Base-by-base conservation (phyloP, 1,140 invertebrate species). In the Trichoplusia ni region DNA sequence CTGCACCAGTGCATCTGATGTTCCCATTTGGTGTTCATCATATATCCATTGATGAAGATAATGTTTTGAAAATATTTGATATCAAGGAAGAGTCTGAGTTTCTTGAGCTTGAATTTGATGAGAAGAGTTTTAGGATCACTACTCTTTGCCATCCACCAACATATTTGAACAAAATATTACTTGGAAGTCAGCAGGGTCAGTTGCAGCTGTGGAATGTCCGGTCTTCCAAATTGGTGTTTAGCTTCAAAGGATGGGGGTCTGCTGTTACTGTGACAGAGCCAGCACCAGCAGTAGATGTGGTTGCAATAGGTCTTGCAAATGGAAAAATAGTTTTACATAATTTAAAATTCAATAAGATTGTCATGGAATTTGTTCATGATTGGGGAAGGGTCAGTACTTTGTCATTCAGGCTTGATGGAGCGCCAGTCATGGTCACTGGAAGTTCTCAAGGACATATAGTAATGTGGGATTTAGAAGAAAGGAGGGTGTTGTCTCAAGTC, bases 91-190 rank as follows among this genome's bases (percentile, higher is more conserved):
- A 96, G 85, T 92, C 93, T 44, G 75, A 94, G 9, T 91, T 94
- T 71, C 73, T 94, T 16, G 94, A 96, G 71, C 79, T 96, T 0
- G 91, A 89, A n/a, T 98, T 98, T 80, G 92, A 93, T 67, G 90
- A 92, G n/a, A 83, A 92, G 0, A 84, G 86, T 9, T 98, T 99
- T 82, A 91, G 94, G 75, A 94, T 99, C 7, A 94, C 95, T 0
- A 91, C 95, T 0, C 66, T 98, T 1, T 90, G 95, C 42, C 98
- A 99, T 92, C 98, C 98, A 1, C 94, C 92, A 38, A 98, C 98
- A 0, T 99, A 99, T 81, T 84, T 98, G 1, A 99, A 99, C 83
- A 99, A 99, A 91, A 93, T 99, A 42, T 83, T 99, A n/a, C 86
- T 99, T 42, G 98, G 96, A 8, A 98, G 97, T 73, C 92, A 94